Conservation (phyloP, 2,113 vertebrate genomes). For the Neomonachus schauinslandi region DNA sequence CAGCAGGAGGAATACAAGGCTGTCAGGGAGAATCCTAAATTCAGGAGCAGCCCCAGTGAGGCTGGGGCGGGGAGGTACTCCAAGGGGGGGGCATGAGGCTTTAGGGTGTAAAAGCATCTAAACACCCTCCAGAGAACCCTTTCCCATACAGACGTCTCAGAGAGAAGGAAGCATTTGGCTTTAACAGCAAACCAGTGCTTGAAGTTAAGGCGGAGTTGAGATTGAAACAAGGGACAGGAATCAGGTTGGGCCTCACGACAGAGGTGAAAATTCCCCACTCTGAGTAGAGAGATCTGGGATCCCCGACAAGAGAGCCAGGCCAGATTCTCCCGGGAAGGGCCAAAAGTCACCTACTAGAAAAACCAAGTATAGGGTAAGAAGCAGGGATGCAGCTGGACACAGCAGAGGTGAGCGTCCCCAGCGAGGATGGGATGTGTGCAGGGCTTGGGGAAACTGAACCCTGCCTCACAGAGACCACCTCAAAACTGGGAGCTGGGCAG, state of each 20-base stretch:
- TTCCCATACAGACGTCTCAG: neutral
- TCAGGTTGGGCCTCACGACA: neutral
- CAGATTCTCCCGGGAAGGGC: neutral
- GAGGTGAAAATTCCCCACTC: neutral
- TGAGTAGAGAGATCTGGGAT: neutral
- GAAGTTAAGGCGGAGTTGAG: neutral
- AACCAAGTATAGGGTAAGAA: neutral
- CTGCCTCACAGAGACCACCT: neutral
- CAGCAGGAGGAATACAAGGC: neutral
- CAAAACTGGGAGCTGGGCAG: neutral
- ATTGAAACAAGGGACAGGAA: neutral
- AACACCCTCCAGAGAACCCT: neutral
- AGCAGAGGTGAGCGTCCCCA: too few relatives aligned
- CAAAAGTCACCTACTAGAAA: neutral
- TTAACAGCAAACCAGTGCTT: neutral
- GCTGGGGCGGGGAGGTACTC: neutral
- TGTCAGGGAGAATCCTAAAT: neutral
- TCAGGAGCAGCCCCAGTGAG: neutral
- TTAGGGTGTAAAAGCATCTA: neutral
- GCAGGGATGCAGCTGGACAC: neutral
- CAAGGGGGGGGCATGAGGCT: neutral
- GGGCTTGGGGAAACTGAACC: neutral
- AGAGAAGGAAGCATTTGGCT: neutral
- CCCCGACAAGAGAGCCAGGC: neutral
- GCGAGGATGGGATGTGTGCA: rapidly evolving